Evolutionary conservation across 2,888 invertebrate species (phyloP), one percentile per base, ranked within the genome.

Genomic region (Selenia dentaria): DNA sequence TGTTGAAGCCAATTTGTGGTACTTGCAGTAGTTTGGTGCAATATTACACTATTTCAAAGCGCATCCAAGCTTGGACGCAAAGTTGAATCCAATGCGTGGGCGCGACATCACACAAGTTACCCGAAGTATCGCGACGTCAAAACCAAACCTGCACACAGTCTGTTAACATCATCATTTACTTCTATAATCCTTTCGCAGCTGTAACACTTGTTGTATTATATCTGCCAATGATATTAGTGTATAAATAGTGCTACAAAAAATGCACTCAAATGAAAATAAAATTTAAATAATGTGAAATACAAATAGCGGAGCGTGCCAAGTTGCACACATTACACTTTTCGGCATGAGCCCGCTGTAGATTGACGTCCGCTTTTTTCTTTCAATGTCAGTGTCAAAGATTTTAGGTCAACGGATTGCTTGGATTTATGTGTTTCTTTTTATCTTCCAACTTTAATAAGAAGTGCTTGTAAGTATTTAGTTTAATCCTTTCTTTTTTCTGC

Each of bases 251-350:
- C 42, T 39, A 54, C 28, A 59, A 51, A 22, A 44, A 60, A 52
- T 57, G 63, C 59, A 69, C 46, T 59, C 43, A 46, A 27, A 39
- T 52, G 40, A 43, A 59, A 59, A 66, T 47, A 46, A 39, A 36
- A 36, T 36, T 20, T 37, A 43, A 38, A 28, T 40, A 37, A 50
- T 46, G 40, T 41, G 32, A 18, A 32, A 34, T 31, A 46, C 25
- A 28, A 29, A 44, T 40, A 29, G 45, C 5, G 42, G 10, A 24
- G 31, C 38, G 37, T 55, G 57, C 57, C 58, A 62, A 62, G 57
- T 70, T 67, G 63, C 66, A 63, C 62, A 56, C 63, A 67, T 70
- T 62, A 66, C 61, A 39, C 31, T 47, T 57, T 54, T 55, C 27
- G 49, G 43, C 31, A 29, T 28, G 20, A 32, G 38, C 34, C n/a